Conservation (phyloP, 1,140 invertebrate species). For the Cepaea nemoralis region DNA sequence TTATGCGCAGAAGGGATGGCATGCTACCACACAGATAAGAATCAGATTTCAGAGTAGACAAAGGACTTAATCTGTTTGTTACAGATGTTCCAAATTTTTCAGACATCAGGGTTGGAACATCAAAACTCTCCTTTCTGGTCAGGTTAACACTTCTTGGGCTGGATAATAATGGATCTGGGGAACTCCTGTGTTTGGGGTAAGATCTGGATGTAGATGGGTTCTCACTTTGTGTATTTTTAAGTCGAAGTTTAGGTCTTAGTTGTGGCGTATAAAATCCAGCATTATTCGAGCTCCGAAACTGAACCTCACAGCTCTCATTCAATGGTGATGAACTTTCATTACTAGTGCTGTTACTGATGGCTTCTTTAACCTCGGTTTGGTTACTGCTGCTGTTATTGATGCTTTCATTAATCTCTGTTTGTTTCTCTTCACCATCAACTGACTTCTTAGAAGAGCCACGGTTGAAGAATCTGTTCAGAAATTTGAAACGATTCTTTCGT, state of each 20-base stretch:
- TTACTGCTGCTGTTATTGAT: neutral
- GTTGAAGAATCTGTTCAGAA: neutral
- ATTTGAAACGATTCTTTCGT: neutral
- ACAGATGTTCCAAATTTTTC: neutral
- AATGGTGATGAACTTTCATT: too few species aligned
- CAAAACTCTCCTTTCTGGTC: neutral
- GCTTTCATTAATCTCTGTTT: neutral
- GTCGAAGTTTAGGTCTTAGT: neutral
- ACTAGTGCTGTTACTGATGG: neutral
- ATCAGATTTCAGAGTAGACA: neutral
- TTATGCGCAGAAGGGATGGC: neutral
- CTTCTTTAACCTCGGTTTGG: neutral
- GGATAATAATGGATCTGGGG: neutral
- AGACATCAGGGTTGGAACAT: neutral
- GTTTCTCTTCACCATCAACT: neutral
- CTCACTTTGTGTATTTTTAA: neutral
- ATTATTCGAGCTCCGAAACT: neutral
- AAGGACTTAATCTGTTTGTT: neutral
- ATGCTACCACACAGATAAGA: neutral
- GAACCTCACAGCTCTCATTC: neutral
- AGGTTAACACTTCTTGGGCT: neutral
- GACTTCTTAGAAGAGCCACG: neutral
- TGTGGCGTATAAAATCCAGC: neutral
- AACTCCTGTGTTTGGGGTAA: neutral
- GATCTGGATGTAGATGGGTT: neutral